Evolutionary conservation across 2,888 invertebrate species (phyloP).

Genomic region (Onthophagus sagittarius): DNA sequence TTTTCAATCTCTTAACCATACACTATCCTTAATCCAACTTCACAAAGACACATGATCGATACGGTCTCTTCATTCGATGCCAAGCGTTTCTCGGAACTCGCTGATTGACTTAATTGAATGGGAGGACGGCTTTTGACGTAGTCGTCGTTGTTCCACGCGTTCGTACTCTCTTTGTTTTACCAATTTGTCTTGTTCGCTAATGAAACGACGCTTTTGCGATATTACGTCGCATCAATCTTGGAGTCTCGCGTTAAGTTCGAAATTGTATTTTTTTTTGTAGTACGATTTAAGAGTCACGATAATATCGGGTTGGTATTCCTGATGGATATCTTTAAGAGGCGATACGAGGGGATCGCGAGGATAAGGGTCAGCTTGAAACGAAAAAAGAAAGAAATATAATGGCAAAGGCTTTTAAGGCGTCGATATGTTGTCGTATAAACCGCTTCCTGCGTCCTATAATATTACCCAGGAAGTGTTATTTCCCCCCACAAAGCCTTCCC

Average conservation of each 20-base stretch:
- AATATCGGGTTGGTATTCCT: too few species aligned
- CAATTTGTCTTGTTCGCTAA: background rate
- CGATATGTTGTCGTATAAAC: background rate
- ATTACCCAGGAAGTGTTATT: background rate
- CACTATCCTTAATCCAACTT: background rate
- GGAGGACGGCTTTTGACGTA: background rate
- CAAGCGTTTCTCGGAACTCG: background rate
- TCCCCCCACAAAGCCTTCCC: background rate
- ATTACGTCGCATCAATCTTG: background rate
- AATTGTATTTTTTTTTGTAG: too few species aligned
- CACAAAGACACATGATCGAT: background rate
- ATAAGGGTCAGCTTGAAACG: too few species aligned
- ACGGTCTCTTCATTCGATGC: background rate
- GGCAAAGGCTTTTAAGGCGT: background rate
- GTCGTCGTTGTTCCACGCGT: background rate
- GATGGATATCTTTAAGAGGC: too few species aligned
- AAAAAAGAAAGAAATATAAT: background rate
- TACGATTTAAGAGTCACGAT: too few species aligned
- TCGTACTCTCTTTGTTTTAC: background rate
- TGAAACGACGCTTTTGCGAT: background rate
- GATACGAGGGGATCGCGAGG: too few species aligned
- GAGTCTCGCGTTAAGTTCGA: too few species aligned
- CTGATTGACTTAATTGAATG: background rate
- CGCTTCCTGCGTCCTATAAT: background rate
- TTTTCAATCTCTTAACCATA: background rate